phyloP scores from a whole-genome alignment of 2,113 vertebrate genomes.

The Ophthalmotilapia sp. region DNA sequence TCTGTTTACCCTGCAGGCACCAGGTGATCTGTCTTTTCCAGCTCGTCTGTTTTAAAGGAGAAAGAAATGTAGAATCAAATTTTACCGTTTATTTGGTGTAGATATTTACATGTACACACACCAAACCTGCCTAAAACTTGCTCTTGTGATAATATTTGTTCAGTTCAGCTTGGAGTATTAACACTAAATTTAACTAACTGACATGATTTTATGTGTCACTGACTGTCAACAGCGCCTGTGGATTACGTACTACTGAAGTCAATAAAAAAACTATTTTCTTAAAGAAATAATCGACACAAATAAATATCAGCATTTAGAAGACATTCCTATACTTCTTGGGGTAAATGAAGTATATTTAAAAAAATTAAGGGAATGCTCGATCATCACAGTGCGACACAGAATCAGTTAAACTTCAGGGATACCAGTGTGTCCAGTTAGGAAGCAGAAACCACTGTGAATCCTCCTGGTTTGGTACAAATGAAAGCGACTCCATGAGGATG shows the following conservation, averaged over 20 bases:
- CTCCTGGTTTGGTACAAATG: background rate
- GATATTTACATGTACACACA: background rate
- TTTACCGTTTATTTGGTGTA: background rate
- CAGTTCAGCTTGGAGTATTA: background rate
- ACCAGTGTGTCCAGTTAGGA: background rate
- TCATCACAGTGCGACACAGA: background rate
- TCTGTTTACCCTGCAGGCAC: background rate
- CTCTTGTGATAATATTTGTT: background rate
- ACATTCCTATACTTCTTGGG: background rate
- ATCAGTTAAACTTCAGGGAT: background rate
- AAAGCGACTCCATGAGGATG: background rate
- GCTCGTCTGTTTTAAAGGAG: background rate
- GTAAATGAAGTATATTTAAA: background rate
- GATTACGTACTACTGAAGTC: background rate
- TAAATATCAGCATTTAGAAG: background rate
- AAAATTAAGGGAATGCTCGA: background rate
- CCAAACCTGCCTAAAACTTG: background rate
- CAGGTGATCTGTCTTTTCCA: background rate
- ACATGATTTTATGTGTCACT: background rate
- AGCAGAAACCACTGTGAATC: background rate
- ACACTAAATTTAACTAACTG: background rate
- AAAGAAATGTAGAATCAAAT: background rate
- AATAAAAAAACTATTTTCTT: accelerated
- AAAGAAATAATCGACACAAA: background rate
- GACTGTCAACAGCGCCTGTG: background rate